These are phyloP conservation scores for Agriopis leucophaearia DNA, from an alignment of 2,888 invertebrate genomes.

Conservation along the genomic window DNA sequence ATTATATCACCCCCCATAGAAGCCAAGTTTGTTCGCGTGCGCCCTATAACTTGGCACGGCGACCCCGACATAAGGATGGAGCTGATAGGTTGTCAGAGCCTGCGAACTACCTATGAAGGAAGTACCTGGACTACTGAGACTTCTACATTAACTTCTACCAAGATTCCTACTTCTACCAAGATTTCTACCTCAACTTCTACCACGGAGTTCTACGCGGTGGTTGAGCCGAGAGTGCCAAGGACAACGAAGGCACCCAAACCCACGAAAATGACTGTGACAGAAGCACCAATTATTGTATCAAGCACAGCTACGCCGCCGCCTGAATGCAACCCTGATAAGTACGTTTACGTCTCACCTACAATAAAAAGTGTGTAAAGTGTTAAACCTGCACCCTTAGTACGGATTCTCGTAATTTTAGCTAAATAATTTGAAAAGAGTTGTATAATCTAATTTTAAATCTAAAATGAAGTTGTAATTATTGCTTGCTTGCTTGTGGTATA, in stretches of 20 bases:
- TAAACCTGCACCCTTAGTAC: no score
- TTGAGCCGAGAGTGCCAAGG: background rate
- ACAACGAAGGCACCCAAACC: background rate
- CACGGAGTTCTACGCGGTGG: no score
- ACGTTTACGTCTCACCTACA: no score
- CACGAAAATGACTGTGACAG: background rate
- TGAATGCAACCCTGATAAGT: conserved; percentile 50
- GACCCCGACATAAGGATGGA: conserved; percentile 5
- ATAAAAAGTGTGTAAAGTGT: no score
- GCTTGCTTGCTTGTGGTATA: no score
- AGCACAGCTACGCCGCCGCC: conserved; percentile 47
- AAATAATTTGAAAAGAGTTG: no score
- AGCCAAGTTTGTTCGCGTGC: conserved; percentile 9
- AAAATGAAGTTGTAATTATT: no score
- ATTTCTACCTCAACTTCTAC: background rate
- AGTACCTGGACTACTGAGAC: no score
- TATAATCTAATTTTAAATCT: no score
- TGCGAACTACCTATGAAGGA: background rate
- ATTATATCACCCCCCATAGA: conserved; percentile 2
- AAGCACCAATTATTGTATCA: conserved; percentile 36
- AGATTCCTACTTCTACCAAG: background rate
- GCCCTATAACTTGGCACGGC: background rate
- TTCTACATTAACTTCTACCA: background rate
- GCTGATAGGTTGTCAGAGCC: background rate
- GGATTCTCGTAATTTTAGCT: no score